phyloP scores from a whole-genome alignment of 2,888 invertebrate species.

The Clistopyga incitator region DNA sequence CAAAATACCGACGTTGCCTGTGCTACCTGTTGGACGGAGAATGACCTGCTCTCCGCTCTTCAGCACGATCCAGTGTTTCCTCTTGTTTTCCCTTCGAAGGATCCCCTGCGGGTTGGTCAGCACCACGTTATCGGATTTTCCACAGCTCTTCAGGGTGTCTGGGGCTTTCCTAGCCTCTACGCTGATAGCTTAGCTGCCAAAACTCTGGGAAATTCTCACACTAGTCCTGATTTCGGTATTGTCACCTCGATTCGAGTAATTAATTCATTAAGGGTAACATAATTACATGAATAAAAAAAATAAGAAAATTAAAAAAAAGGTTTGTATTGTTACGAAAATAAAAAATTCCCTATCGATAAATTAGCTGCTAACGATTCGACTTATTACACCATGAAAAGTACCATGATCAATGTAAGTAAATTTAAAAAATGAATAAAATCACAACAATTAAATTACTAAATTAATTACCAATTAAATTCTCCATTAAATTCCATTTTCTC shows the following conservation, averaged over 20 bases:
- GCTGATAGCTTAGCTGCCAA: background rate
- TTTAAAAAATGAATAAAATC: too few species aligned
- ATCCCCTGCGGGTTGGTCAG: slow-evolving; percentile 17
- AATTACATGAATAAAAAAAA: background rate
- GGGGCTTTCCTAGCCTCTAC: slow-evolving; percentile 43
- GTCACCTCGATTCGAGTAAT: background rate
- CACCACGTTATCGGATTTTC: slow-evolving; percentile 42
- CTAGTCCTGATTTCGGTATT: background rate
- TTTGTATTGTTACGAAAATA: background rate
- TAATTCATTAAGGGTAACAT: background rate
- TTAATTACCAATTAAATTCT: too few species aligned
- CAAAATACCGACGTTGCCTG: slow-evolving; percentile 47
- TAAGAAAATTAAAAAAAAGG: background rate
- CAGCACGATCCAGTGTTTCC: slow-evolving; percentile 7
- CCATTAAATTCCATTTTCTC: too few species aligned
- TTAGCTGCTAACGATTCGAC: too few species aligned
- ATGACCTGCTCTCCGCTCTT: slow-evolving; percentile 36
- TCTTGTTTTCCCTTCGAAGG: background rate
- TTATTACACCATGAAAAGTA: too few species aligned
- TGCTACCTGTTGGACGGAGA: slow-evolving; percentile 46
- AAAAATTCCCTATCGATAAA: too few species aligned
- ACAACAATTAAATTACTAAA: too few species aligned
- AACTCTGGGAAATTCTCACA: background rate
- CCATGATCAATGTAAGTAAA: too few species aligned
- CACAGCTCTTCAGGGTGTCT: background rate